These are phyloP conservation scores for Lophius piscatorius DNA, from an alignment of 2,113 vertebrate species.

Conservation along the genomic window DNA sequence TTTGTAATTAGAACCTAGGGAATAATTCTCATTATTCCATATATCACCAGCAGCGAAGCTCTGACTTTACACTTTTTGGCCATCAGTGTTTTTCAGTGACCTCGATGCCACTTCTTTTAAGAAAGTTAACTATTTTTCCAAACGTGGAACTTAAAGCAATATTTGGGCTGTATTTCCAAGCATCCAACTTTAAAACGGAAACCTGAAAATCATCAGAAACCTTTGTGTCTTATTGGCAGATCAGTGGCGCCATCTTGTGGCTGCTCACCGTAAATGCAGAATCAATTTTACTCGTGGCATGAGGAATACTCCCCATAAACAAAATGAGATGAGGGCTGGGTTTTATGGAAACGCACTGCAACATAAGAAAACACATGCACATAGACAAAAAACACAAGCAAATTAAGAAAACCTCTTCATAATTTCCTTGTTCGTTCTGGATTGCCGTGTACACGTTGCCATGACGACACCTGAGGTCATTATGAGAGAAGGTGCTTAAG, in stretches of 20 bases:
- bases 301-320: neutral
- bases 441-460: too few relatives aligned
- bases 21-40: constrained; percentile 51
- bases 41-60: neutral
- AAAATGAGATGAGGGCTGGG: constrained; percentile 8
- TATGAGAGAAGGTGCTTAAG: too few relatives aligned
- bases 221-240: neutral
- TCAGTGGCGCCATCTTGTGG: constrained; percentile 54
- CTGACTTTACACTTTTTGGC: constrained; percentile 12
- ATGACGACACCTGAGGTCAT: too few relatives aligned
- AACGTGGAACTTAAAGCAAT: neutral
- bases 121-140: neutral
- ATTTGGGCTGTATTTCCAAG: neutral
- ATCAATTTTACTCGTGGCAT: neutral
- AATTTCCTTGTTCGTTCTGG: too few relatives aligned
- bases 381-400: too few relatives aligned
- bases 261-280: neutral
- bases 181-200: too few relatives aligned
- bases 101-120: neutral
- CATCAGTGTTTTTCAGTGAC: neutral
- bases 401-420: too few relatives aligned
- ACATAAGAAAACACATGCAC: too few relatives aligned
- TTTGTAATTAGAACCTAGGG: constrained; percentile 62
- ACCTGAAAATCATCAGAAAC: neutral
- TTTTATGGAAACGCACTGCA: too few relatives aligned